Base-by-base conservation (phyloP, 2,888 invertebrate genomes). In the Athrips mouffetella region DNA sequence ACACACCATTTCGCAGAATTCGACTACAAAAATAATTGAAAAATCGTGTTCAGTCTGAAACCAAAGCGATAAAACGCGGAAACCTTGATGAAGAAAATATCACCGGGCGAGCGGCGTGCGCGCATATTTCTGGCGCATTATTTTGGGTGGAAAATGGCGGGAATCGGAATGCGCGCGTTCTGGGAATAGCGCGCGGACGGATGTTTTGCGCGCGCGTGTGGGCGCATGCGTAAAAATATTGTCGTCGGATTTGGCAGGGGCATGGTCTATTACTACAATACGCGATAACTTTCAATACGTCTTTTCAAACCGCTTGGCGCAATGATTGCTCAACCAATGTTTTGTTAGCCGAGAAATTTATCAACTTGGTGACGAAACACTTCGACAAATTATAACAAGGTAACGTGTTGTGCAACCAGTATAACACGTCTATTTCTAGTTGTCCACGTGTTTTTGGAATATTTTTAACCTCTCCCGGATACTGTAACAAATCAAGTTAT, bases 171-270 rank as follows among this genome's bases (percentile, higher is more conserved):
- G 81, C 67, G 76, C 67, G 68, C 65, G 72, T 61, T 76, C 76
- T 69, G 68, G 67, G 76, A 83, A 86, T 85, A 86, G 79, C 64
- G 60, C 73, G 73, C 67, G 71, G 72, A 70, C 80, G 81, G 82
- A 82, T 82, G 80, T 79, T 75, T 73, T 70, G 76, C 73, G 72
- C 63, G 67, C 62, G 61, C 57, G 67, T 63, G 82, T 73, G 76
- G 74, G 80, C 69, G 70, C 59, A 52, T 1, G 33, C 13, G 45
- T 33, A 33, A 33, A 45, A 45, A 45, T 45, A 45, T 31, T 44
- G 44, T 44, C 44, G 44, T 11, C 45, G 13, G 29, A 18, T 7
- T 44, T 21, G 42, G 30, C 42, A 44, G 41, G 27, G 41, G 20
- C 35, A 35, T 35, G 18, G 46, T 21, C 35, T 35, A 37, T 20